Base-by-base conservation (phyloP, 2,797 vertebrate species). In the Thalassophryne amazonica region DNA sequence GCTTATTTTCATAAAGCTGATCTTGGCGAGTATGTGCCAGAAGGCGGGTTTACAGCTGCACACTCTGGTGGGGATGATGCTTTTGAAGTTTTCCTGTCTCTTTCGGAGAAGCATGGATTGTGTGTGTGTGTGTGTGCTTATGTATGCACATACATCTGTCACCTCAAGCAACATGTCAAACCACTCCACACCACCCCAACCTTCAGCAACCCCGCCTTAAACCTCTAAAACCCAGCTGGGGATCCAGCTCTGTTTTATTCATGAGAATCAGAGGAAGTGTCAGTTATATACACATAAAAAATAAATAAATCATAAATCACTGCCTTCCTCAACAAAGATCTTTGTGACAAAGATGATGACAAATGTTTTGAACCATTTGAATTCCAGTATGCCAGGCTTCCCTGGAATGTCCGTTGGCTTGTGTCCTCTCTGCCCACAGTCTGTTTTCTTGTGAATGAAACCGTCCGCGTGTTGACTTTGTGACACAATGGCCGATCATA, bases 221-320 rank as follows among this genome's bases (percentile, higher is more conserved):
- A n/a, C 64, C 50, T 42, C 31, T 60, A 36, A 19, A 28, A 22
- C 56, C 50, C 66, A 37, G 51, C 41, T 30, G 77, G 64, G 73
- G 80, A 73, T 77, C 23, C 19, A 36, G 59, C 27, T 55, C 50
- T 80, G 75, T 81, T 83, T 85, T 83, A 84, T 82, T 86, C 66
- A 86, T 88, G 74, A 75, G 69, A 51, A 30, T 63, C 37, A 22
- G 43, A 73, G 75, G 76, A 82, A 73, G 30, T 55, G 36, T 58
- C 35, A 59, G 66, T 83, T 71, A 64, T 20, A 23, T 54, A 18
- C 9, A 3, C 13, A 10, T 33, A 20, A 35, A 39, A 20, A 31
- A 10, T 33, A 20, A 35, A 39, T 20, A 31, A 21, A 56, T 30
- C 34, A n/a, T n/a, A n/a, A n/a, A n/a, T 24, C 7, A 27, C 14